Evolutionary conservation across 30 jellyfish, hydroid and myxozoan genomes (phyloP), one percentile per base, ranked within the genome.

Genomic region (Turritopsis dohrnii): DNA sequence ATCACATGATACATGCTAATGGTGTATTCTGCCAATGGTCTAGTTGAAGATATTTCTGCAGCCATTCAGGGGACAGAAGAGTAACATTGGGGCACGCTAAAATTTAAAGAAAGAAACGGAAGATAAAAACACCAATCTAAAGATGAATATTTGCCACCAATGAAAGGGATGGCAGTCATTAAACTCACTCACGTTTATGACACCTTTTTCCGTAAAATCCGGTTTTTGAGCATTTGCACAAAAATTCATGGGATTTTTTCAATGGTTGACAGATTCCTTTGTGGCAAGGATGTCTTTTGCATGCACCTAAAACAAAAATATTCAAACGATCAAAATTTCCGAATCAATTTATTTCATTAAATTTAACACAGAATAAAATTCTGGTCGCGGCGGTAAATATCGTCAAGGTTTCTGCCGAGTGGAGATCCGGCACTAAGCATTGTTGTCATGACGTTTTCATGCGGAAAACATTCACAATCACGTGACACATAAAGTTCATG

Each of bases 221-320:
- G 30, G 31, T 69, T 27, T 27, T 27, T 9, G 77, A 69, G 30
- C 77, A 69, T 69, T n/a, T n/a, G 30, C 77, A 69, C 19, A n/a
- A 27, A 1, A 69, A 69, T 69, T 69, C 30, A n/a, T 23, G 28
- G 8, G 8, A 17, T 69, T 27, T 27, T 69, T 69, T 69, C 77
- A 27, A n/a, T 7, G 77, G 31, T 69, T 69, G 28, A 19, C 77
- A 69, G 30, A 69, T 21, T 23, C 77, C 77, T n/a, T 69, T 19
- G 30, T 69, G 77, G 19, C 77, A 69, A n/a, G 77, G 77, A 69
- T 7, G 19, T n/a, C 77, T 23, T 69, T 69, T 69, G 77, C 77
- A 69, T 16, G 77, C 77, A n/a, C 77, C 77, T 69, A 69, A 69
- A 69, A 19, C 16, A 69, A 1, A 69, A 41, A 13, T 41, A 5